Conservation (phyloP, 2,797 vertebrate genomes). For the Myiothlypis coronata region DNA sequence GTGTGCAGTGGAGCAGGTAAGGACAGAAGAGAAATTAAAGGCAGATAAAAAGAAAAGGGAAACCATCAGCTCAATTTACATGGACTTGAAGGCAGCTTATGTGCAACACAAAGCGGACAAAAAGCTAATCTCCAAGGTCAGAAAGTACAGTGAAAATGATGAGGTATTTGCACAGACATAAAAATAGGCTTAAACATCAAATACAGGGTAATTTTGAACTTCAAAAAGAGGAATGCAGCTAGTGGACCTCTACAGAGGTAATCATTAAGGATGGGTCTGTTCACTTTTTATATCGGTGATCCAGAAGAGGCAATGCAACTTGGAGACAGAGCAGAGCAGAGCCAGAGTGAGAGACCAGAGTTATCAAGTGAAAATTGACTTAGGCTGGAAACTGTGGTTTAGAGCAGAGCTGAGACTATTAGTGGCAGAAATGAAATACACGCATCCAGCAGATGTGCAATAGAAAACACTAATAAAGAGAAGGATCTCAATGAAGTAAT, state of each 20-base stretch:
- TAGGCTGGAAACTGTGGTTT: neutral
- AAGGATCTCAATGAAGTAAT: slow-evolving; percentile 32
- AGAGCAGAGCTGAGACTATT: slow-evolving; percentile 10
- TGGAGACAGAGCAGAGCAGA: neutral
- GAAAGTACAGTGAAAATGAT: neutral
- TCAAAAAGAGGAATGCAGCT: neutral
- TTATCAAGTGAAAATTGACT: neutral
- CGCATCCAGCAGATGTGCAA: neutral
- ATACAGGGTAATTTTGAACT: neutral
- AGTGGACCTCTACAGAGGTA: neutral
- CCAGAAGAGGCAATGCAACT: neutral
- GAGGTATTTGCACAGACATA: neutral
- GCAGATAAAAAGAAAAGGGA: neutral
- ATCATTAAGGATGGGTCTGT: neutral
- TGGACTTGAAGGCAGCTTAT: neutral
- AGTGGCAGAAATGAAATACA: neutral
- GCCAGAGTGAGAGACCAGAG: neutral
- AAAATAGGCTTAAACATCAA: neutral
- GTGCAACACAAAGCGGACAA: neutral
- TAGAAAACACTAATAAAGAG: slow-evolving; percentile 31
- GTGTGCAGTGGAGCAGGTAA: neutral
- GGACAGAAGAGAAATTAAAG: neutral
- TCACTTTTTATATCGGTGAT: neutral
- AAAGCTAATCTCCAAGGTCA: neutral
- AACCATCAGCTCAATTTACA: neutral